These are phyloP conservation scores for Phyllostomus hastatus DNA, from an alignment of 2,113 vertebrate genomes.

Conservation along the genomic window DNA sequence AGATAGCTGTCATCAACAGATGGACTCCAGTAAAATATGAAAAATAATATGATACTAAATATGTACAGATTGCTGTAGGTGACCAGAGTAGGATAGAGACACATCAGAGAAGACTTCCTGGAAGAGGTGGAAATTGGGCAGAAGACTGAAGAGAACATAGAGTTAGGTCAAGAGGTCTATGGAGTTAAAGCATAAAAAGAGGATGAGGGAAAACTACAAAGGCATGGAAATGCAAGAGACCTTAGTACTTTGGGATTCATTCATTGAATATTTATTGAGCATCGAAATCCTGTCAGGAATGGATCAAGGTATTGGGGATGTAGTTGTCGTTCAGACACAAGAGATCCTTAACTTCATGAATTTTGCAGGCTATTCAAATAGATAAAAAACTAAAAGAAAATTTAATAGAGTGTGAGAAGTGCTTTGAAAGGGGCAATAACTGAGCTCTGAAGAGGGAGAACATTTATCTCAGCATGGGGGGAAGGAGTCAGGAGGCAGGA, in stretches of 20 bases:
- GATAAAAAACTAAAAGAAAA: background rate
- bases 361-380: background rate
- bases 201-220: background rate
- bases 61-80: background rate
- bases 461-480: background rate
- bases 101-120: background rate
- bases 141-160: background rate
- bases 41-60: background rate
- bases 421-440: background rate
- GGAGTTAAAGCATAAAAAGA: background rate
- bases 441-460: background rate
- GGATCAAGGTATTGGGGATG: background rate
- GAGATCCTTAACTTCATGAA: background rate
- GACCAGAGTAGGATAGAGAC: background rate
- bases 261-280: background rate
- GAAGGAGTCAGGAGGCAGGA: background rate
- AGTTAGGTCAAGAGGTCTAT: background rate
- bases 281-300: background rate
- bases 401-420: background rate
- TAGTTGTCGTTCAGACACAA: background rate
- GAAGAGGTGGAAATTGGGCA: background rate
- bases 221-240: background rate
- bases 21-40: background rate
- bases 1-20: background rate
- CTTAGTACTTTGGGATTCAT: background rate